Percentiles rank a stretch among this genome's conserved stretches.
These are phyloP conservation scores for roundworm (Caenorhabditis elegans) DNA, from an alignment of 1,140 invertebrate species.

Conservation along the genomic window WBcel235 BX284602.5:10781001-10781500, in stretches of 20 bases:
- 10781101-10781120: conserved; percentile 65
- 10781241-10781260: conserved; percentile 92
- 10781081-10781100: conserved; percentile 79
- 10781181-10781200: not conserved
- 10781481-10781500: no score
- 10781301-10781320: conserved; percentile 84
- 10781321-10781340: conserved; percentile 76
- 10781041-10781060: conserved; percentile 94
- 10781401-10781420: no score
- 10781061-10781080: conserved; percentile 95
- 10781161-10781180: not conserved
- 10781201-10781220: conserved; percentile 3
- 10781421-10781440: no score
- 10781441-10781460: no score
- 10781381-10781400: no score
- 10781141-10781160: not conserved
- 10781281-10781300: conserved; percentile 76
- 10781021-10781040: conserved; percentile 82
- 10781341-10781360: no score
- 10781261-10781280: conserved; percentile 88
- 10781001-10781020: conserved; percentile 91
- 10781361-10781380: no score
- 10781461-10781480: no score
- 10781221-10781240: conserved; percentile 83
- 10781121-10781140: not conserved